A percentile compares a stretch with the other conserved stretches of the same genome.
These are phyloP conservation scores for Auanema freiburgensis DNA, from an alignment of 2,888 invertebrate genomes.

Conservation along the genomic window DNA sequence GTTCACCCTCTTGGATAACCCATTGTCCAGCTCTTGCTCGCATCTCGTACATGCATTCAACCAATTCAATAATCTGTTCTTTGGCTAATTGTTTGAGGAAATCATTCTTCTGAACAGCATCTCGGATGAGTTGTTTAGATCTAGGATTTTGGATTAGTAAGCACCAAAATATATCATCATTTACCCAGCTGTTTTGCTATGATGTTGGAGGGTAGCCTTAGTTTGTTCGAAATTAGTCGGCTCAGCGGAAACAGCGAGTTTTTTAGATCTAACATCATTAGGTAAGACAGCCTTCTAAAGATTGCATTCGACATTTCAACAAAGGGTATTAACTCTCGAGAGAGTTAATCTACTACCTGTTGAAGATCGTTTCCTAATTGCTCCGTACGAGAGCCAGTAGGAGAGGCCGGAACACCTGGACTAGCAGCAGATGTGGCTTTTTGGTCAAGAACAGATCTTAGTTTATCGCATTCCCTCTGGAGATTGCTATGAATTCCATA, in stretches of 20 bases:
- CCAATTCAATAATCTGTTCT: constrained; percentile 67
- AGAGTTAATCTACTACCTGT: constrained; percentile 25
- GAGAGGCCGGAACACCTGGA: constrained; percentile 38
- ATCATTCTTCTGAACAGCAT: constrained; percentile 69
- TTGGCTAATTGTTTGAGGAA: constrained; percentile 69
- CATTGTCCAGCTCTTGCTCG: constrained; percentile 66
- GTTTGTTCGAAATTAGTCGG: constrained; percentile 60
- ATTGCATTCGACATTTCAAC: background rate
- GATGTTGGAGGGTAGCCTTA: constrained; percentile 61
- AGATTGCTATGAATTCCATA: constrained; percentile 19
- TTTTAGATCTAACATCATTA: constrained; percentile 62
- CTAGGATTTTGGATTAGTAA: constrained; percentile 56
- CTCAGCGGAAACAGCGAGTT: constrained; percentile 68
- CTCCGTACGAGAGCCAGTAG: constrained; percentile 43
- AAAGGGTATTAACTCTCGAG: background rate
- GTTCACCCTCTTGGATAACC: constrained; percentile 69
- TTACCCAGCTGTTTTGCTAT: constrained; percentile 60
- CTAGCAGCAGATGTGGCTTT: constrained; percentile 64
- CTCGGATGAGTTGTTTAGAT: constrained; percentile 68
- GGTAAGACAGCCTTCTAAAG: constrained; percentile 39
- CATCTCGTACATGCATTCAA: constrained; percentile 70
- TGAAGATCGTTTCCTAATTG: constrained; percentile 65
- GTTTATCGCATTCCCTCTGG: constrained; percentile 66
- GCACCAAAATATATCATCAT: constrained; percentile 7
- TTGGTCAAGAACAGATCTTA: constrained; percentile 68